phyloP scores from a whole-genome alignment of 2,113 vertebrate species.

The Nycticryphes semicollaris region DNA sequence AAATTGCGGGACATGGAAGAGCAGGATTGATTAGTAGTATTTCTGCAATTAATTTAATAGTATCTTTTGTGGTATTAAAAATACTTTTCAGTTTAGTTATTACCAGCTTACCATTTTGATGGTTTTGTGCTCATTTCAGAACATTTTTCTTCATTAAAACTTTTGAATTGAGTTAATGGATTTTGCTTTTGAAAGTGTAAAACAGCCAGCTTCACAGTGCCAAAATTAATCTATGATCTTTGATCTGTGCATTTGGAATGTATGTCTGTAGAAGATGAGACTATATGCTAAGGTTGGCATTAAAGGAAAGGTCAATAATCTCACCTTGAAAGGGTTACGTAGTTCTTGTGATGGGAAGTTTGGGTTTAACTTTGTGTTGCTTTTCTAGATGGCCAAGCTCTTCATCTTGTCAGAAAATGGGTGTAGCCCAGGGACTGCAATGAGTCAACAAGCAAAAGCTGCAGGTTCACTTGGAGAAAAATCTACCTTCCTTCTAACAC shows the following conservation, averaged over 20 bases:
- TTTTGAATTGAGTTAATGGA: neutral
- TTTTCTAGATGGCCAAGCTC: neutral
- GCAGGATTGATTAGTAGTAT: neutral
- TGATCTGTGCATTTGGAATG: neutral
- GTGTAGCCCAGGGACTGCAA: neutral
- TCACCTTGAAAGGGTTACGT: neutral
- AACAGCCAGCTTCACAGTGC: neutral
- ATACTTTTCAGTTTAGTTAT: neutral
- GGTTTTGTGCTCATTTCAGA: neutral
- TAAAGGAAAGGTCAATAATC: neutral
- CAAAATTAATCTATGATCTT: neutral
- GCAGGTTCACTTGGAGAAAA: neutral
- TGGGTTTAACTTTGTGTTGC: neutral
- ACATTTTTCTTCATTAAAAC: neutral
- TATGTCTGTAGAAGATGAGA: neutral
- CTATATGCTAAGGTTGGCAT: neutral
- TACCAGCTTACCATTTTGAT: neutral
- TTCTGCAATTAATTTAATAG: neutral
- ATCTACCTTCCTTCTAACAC: neutral
- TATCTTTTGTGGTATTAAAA: neutral
- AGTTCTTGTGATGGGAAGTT: neutral
- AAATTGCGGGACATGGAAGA: neutral
- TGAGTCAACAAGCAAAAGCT: neutral
- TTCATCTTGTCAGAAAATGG: neutral
- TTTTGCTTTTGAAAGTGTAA: neutral